Conservation (phyloP, 2,113 vertebrate genomes). For the Ailurus styani region DNA sequence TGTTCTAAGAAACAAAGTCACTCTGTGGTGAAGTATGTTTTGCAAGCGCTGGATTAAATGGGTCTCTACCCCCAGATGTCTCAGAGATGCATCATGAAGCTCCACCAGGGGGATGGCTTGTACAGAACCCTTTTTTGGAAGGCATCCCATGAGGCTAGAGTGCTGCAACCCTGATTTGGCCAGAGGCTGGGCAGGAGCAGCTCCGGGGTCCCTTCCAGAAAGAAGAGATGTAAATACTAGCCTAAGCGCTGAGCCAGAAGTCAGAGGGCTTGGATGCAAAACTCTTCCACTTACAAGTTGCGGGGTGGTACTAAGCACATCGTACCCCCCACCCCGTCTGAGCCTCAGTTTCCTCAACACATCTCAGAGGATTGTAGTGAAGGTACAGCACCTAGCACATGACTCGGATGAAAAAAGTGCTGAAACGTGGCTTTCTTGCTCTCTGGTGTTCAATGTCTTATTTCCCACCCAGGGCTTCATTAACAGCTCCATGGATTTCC, state of each 20-base stretch:
- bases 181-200: neutral
- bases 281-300: neutral
- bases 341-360: neutral
- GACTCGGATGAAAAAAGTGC: neutral
- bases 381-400: neutral
- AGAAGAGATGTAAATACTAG: neutral
- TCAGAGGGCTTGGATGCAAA: neutral
- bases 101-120: neutral
- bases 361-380: neutral
- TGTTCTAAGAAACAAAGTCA: neutral
- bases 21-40: neutral
- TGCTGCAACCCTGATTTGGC: neutral
- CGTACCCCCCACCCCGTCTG: neutral
- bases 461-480: neutral
- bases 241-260: neutral
- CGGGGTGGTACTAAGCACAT: neutral
- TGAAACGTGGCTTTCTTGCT: neutral
- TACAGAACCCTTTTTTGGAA: neutral
- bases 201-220: neutral
- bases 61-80: neutral
- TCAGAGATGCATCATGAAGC: neutral
- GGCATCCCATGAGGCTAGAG: neutral
- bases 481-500: neutral
- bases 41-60: neutral
- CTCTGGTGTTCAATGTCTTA: neutral